These are phyloP conservation scores for Galeopterus variegatus DNA, from an alignment of 2,113 vertebrate species.

Conservation along the genomic window DNA sequence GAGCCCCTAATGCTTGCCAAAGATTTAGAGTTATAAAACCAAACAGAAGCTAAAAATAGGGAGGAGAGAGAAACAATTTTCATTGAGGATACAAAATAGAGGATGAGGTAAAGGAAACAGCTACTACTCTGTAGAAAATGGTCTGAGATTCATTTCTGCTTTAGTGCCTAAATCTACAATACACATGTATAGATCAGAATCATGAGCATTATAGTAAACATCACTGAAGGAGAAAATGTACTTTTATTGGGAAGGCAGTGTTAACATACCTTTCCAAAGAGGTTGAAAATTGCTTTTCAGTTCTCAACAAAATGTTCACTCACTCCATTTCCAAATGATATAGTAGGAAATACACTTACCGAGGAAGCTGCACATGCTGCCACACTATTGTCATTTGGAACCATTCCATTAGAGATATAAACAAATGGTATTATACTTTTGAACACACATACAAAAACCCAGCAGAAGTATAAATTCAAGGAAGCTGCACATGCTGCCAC, in stretches of 20 bases:
- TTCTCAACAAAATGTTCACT: background rate
- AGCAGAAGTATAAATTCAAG: background rate
- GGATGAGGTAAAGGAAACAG: background rate
- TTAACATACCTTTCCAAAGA: background rate
- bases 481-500: background rate
- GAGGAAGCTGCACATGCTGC: too few relatives aligned
- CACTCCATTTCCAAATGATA: background rate
- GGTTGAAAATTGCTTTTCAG: background rate
- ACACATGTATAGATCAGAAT: background rate
- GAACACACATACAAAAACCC: background rate
- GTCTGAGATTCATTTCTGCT: conserved; percentile 10
- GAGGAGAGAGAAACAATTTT: background rate
- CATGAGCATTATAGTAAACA: background rate
- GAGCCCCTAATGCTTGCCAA: background rate
- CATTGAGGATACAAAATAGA: background rate
- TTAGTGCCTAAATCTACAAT: conserved; percentile 57
- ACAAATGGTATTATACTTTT: background rate
- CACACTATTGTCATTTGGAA: background rate
- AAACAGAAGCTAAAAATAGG: background rate
- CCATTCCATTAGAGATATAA: background rate
- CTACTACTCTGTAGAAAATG: background rate
- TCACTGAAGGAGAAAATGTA: background rate
- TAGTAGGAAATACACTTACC: background rate
- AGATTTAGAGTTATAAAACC: conserved; percentile 16
- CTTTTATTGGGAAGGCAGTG: background rate